Evolutionary conservation across 2,888 invertebrate genomes (phyloP).

Genomic region (Stenchaetothrips biformis): DNA sequence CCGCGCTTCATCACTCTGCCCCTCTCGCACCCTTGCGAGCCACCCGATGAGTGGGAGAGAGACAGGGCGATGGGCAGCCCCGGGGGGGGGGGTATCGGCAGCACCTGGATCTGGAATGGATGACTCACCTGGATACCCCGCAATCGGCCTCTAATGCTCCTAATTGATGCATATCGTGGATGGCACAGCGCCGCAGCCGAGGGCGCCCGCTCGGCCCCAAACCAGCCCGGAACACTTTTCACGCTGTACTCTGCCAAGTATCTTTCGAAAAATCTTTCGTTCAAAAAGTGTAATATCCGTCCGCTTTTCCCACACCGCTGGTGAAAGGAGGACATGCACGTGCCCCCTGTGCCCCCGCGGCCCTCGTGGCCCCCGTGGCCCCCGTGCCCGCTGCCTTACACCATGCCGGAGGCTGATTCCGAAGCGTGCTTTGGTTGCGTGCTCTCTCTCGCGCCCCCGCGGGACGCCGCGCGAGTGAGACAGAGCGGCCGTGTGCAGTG

Average conservation of each 20-base stretch:
- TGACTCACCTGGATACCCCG: constrained; percentile 15
- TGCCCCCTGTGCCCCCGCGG: neutral
- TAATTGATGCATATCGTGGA: constrained; percentile 9
- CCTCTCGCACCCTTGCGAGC: too few relatives aligned
- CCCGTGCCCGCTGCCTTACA: neutral
- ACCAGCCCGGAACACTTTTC: too few relatives aligned
- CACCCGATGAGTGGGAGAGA: too few relatives aligned
- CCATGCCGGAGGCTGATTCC: neutral
- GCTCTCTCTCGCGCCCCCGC: neutral
- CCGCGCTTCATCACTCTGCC: too few relatives aligned
- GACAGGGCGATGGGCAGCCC: too few relatives aligned
- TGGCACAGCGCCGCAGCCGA: neutral
- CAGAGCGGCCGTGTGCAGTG: neutral
- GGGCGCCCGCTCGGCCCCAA: neutral
- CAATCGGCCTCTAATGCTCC: constrained; percentile 11
- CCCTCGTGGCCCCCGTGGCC: neutral
- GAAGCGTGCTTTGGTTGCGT: neutral
- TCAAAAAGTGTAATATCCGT: too few relatives aligned
- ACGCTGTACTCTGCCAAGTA: too few relatives aligned
- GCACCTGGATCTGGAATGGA: neutral
- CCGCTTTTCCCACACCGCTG: neutral
- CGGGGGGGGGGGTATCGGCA: too few relatives aligned
- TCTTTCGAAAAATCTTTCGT: too few relatives aligned
- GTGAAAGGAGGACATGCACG: neutral
- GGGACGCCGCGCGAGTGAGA: neutral